These are phyloP conservation scores for Peromyscus nudipes DNA, from an alignment of 2,797 vertebrate species.

Conservation along the genomic window DNA sequence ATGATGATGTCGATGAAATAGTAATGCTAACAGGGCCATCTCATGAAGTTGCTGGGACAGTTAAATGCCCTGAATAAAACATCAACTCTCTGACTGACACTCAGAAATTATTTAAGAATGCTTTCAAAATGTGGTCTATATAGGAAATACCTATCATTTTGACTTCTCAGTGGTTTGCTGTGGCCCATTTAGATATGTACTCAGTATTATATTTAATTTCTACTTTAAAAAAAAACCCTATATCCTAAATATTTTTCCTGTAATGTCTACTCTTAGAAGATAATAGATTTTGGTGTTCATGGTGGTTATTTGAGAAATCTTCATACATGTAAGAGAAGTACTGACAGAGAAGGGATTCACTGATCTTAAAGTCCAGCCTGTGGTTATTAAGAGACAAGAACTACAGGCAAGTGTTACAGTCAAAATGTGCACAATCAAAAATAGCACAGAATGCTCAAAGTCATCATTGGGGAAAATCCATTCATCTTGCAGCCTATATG, in stretches of 20 bases:
- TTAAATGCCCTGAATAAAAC: neutral
- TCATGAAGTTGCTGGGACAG: neutral
- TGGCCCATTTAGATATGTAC: neutral
- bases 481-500: neutral
- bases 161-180: neutral
- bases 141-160: conserved; percentile 18
- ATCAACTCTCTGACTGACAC: neutral
- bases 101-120: neutral
- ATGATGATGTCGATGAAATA: neutral
- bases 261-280: neutral
- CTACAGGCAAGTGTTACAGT: neutral
- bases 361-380: neutral
- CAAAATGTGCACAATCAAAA: neutral
- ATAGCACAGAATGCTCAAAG: neutral
- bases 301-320: neutral
- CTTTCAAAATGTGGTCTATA: neutral
- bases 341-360: neutral
- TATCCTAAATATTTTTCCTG: conserved; percentile 7
- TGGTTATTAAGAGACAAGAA: neutral
- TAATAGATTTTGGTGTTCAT: neutral
- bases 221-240: neutral
- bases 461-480: neutral
- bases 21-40: neutral
- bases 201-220: conserved; percentile 41
- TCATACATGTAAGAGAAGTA: neutral